A percentile compares a stretch with the other conserved stretches of the same genome.
These are phyloP conservation scores for Lithosia quadra DNA, from an alignment of 2,888 invertebrate species.

Conservation along the genomic window DNA sequence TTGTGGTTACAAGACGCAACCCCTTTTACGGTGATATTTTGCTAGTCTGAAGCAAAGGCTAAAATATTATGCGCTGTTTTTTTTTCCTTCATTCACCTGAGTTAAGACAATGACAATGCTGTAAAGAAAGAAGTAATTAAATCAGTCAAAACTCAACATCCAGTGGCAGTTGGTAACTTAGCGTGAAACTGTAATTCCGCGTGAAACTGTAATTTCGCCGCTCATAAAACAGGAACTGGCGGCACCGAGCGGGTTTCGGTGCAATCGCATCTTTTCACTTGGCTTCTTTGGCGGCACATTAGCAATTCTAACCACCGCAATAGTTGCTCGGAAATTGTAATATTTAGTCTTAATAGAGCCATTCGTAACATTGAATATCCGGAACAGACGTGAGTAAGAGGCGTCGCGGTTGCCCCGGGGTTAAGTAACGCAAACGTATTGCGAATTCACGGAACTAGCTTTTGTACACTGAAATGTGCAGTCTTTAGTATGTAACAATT, in stretches of 20 bases:
- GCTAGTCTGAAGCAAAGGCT: conserved; percentile 56
- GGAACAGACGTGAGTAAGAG: conserved; percentile 70
- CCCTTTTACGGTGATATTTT: conserved; percentile 76
- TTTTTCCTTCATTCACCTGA: conserved; percentile 20
- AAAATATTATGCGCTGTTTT: conserved; percentile 66
- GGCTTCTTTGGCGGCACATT: conserved; percentile 73
- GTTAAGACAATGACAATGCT: conserved; percentile 14
- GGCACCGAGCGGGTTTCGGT: conserved; percentile 63
- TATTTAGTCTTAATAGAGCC: conserved; percentile 85
- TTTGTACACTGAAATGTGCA: conserved; percentile 37
- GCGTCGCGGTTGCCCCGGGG: conserved; percentile 65
- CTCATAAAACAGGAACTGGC: conserved; percentile 76
- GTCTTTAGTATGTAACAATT: background rate
- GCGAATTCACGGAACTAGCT: conserved; percentile 70
- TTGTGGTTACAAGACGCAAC: conserved; percentile 82
- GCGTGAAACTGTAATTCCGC: conserved; percentile 76
- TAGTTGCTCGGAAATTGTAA: conserved; percentile 82
- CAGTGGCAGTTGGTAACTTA: conserved; percentile 64
- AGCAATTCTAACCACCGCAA: conserved; percentile 80
- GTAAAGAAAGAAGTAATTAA: conserved; percentile 63
- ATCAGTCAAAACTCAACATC: conserved; percentile 69
- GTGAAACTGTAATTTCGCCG: conserved; percentile 79
- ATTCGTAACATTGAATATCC: conserved; percentile 81
- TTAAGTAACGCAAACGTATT: conserved; percentile 57
- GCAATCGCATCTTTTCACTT: conserved; percentile 82